Conservation (phyloP, 92 coral and sea anemone species). For the Zoanthus gigantus region DNA sequence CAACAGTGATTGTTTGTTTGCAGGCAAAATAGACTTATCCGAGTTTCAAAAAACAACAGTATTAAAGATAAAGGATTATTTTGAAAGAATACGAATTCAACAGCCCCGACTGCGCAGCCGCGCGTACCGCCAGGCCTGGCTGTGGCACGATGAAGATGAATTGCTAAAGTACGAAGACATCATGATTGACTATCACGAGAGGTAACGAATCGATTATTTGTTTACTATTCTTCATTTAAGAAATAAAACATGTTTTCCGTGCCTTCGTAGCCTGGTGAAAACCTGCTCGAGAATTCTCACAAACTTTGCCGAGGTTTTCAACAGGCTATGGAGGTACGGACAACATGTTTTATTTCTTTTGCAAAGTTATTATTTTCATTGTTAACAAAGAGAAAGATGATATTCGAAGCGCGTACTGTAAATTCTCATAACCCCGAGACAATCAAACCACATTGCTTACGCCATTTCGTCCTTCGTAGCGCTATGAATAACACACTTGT, state of each 20-base stretch:
- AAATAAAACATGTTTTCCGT: background rate
- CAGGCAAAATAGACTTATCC: slow-evolving; percentile 75
- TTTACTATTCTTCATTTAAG: background rate
- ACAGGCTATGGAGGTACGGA: too few relatives aligned
- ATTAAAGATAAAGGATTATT: slow-evolving; percentile 65
- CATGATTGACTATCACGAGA: slow-evolving; percentile 90
- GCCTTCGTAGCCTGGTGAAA: too few relatives aligned
- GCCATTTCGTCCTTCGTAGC: too few relatives aligned
- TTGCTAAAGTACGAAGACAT: slow-evolving; percentile 89
- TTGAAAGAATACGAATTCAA: slow-evolving; percentile 45
- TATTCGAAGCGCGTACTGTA: too few relatives aligned
- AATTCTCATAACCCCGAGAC: too few relatives aligned
- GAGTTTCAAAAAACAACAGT: slow-evolving; percentile 71
- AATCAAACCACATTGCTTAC: too few relatives aligned
- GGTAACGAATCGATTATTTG: slow-evolving; percentile 53
- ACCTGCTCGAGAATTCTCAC: too few relatives aligned
- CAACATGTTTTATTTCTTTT: too few relatives aligned
- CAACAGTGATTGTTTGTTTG: background rate
- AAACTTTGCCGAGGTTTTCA: too few relatives aligned
- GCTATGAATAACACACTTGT: too few relatives aligned
- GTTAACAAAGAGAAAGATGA: too few relatives aligned
- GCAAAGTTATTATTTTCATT: too few relatives aligned
- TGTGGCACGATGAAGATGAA: slow-evolving; percentile 99
- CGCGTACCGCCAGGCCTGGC: slow-evolving; percentile 84
- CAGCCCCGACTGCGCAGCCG: slow-evolving; percentile 71